Base-by-base conservation (phyloP, 1,140 invertebrate genomes). In the Papilio helenus region DNA sequence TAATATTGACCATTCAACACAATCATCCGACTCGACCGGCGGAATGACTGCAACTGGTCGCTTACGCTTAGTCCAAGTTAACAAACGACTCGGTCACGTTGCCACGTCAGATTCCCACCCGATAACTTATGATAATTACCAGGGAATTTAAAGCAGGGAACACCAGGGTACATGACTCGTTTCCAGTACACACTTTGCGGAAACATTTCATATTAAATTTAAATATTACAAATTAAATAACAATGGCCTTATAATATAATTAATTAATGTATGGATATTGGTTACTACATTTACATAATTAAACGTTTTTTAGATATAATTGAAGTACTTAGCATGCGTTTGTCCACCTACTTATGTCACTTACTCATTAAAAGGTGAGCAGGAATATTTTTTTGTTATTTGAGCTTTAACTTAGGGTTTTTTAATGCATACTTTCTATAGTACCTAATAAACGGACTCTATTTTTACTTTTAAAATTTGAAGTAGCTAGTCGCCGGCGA, bases 101-200 rank as follows among this genome's bases (percentile, higher is more conserved):
- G 61, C 61, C 71, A 44, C 80, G 80, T 79, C 76, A 81, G 23
- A 71, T 29, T 74, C 16, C 23, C 14, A 23, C 72, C 46, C 23
- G 78, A 79, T 79, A 72, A 79, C 42, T 18, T 14, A 73, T 23
- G 74, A 81, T 81, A 73, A 76, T n/a, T 71, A 16, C 72, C 16
- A 34, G 9, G 8, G 14, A 5, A 72, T 4, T 49, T 14, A 49
- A 49, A 16, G 46, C 46, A 61, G 26, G 26, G 23, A 26, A 65
- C 26, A 65, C 3, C 23, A 65, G 12, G 61, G 14, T 65, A 55
- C 51, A 55, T 16, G 61, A 12, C 61, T 26, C n/a, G n/a, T 61
- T 65, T 10, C 8, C 58, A 26, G 12, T 14, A 46, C 61, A 16
- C 8, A 29, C 23, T 16, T 65, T 16, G 14, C 26, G 14, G 26